A percentile compares a stretch with the other conserved stretches of the same genome.
phyloP scores from a whole-genome alignment of 2,888 invertebrate species.

The Conistra vaccinii region DNA sequence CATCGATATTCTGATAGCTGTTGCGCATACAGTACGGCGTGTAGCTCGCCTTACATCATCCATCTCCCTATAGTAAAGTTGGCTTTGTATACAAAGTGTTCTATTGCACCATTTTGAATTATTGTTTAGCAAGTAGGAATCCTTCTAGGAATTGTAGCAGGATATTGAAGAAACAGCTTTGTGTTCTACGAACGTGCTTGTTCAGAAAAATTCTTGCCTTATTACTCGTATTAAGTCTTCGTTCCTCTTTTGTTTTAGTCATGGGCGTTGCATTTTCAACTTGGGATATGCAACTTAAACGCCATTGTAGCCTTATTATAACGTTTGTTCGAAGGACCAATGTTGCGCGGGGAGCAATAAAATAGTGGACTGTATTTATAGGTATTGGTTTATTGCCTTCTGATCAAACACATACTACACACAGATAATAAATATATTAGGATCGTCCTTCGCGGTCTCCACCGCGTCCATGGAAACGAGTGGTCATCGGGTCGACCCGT shows the following conservation, averaged over 20 bases:
- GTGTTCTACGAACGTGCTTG: neutral
- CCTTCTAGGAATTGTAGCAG: conserved; percentile 3
- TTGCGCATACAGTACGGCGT: conserved; percentile 14
- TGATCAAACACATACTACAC: too few species aligned
- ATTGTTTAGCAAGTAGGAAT: neutral
- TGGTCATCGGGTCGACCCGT: too few species aligned
- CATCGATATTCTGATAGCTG: conserved; percentile 42
- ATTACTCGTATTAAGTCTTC: neutral
- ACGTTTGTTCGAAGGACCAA: too few species aligned
- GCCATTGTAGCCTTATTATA: too few species aligned
- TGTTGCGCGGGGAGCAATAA: too few species aligned
- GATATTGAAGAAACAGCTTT: neutral
- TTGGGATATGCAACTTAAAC: neutral
- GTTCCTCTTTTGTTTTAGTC: neutral
- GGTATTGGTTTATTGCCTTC: too few species aligned
- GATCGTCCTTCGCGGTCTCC: too few species aligned
- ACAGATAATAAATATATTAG: too few species aligned
- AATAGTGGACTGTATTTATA: too few species aligned
- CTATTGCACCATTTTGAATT: conserved; percentile 7
- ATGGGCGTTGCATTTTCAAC: conserved; percentile 6
- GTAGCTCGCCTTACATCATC: conserved; percentile 6
- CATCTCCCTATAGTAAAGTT: conserved; percentile 21
- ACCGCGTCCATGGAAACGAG: too few species aligned
- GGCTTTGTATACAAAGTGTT: conserved; percentile 22
- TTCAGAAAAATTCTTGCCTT: neutral